Base-by-base conservation (phyloP, 2,888 invertebrate species). In the Diloba caeruleocephala region DNA sequence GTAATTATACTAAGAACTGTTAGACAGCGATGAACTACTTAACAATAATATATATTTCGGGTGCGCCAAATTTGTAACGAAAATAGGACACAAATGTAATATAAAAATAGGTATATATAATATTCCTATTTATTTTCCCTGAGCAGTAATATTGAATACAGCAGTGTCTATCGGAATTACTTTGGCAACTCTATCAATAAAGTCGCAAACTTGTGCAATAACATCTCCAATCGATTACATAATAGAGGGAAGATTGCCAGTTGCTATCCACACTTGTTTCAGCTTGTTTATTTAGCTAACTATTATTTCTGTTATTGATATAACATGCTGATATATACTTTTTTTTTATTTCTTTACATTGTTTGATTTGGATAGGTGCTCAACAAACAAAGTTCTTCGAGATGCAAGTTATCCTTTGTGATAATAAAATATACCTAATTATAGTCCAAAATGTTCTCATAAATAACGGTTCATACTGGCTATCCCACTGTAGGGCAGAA, bases 121-220 rank as follows among this genome's bases (percentile, higher is more conserved):
- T n/a, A n/a, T n/a, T n/a, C n/a, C n/a, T 72, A 70, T 71, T 69
- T 50, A 48, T 69, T 66, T 70, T 69, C 68, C 51, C 70, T 42
- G n/a, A 53, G 45, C 54, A 67, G 68, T 65, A 80, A 82, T 80
- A 85, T 81, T 77, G 79, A 79, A 77, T 78, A 77, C 72, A 76
- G 66, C 74, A 69, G 75, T 83, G 79, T 81, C 80, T 74, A 77
- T 81, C 74, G 82, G 73, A 85, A 89, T 88, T 85, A 90, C 87
- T 92, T 92, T 61, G 81, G 76, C 76, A 91, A 92, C 92, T 90
- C 87, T 87, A 89, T 91, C 89, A 91, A 91, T 90, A 92, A 89
- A 81, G 85, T 81, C 82, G 76, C 67, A 58, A 92, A 92, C 89
- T 92, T 92, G 80, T 69, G 88, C 85, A 91, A 92, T 92, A 92